Base-by-base conservation (phyloP, 2,888 invertebrate genomes). In the Lysandra coridon region DNA sequence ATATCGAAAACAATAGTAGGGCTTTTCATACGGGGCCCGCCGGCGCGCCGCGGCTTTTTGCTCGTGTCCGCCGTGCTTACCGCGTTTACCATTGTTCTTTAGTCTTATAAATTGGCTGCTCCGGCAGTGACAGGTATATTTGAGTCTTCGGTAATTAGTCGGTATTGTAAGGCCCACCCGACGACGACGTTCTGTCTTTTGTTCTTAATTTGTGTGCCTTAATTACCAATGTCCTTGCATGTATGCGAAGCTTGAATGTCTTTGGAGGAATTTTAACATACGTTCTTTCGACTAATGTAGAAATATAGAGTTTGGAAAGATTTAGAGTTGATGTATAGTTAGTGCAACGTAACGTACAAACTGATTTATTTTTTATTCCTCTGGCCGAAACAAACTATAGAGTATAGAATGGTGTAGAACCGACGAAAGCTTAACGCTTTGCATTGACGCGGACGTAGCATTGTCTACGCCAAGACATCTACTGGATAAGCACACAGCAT, bases 61-160 rank as follows among this genome's bases (percentile, higher is more conserved):
- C 89, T 83, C 86, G 86, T 88, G 87, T 86, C 89, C 93, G 93
- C 93, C 93, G 92, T 93, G 93, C 92, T 93, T 89, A 91, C 92
- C 91, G 93, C 92, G 87, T 89, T 92, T 91, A 93, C 94, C 94
- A 93, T 94, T 94, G 94, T 94, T 93, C 91, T 84, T 84, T 85
- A 86, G 85, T 91, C 89, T 89, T 93, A 94, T 94, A 94, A 94
- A 94, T 94, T 92, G 92, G 89, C 89, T 92, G 89, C 90, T 89
- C 88, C 91, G 89, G 84, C 88, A 87, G 88, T 92, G 94, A 94
- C 94, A 94, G 94, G 93, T 94, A 94, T 94, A 94, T 94, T 94
- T 93, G 93, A 94, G 89, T 93, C 90, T 88, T 88, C 92, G 92
- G 93, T 94, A 94, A 94, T 94, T 94, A 94, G 93, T 94, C 94